Conservation (phyloP, 2,888 invertebrate species). For the Xylocampa areola region DNA sequence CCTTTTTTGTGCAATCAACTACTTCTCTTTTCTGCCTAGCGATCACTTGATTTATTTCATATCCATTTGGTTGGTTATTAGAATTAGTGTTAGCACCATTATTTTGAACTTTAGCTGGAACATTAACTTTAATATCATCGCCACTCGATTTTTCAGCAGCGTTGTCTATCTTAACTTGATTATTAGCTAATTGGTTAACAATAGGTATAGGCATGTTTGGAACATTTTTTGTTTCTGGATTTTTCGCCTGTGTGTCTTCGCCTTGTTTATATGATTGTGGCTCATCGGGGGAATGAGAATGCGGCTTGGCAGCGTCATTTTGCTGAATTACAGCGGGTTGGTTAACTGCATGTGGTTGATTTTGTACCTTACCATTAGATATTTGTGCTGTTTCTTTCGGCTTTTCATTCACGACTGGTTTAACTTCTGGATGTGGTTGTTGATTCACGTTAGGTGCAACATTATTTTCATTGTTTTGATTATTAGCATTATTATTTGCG, state of each 20-base stretch:
- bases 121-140: slow-evolving; percentile 50
- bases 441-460: slow-evolving; percentile 1
- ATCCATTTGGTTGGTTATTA: slow-evolving; percentile 38
- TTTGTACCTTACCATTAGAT: slow-evolving; percentile 23
- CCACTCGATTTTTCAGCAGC: slow-evolving; percentile 14
- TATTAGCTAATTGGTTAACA: slow-evolving; percentile 62
- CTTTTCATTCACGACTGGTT: slow-evolving; percentile 24
- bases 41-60: slow-evolving; percentile 31
- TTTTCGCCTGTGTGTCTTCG: slow-evolving; percentile 69
- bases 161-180: slow-evolving; percentile 39
- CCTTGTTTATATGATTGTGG: slow-evolving; percentile 82
- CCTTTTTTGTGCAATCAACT: slow-evolving; percentile 75
- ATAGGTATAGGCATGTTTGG: slow-evolving; percentile 74
- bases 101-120: slow-evolving; percentile 35
- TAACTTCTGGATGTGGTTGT: slow-evolving; percentile 20
- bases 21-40: slow-evolving; percentile 78
- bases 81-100: slow-evolving; percentile 36
- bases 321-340: slow-evolving; percentile 10
- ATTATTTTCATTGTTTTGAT: slow-evolving; percentile 23
- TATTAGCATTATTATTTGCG: slow-evolving; percentile 4
- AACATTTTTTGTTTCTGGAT: slow-evolving; percentile 41
- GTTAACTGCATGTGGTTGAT: slow-evolving; percentile 10
- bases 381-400: slow-evolving; percentile 20
- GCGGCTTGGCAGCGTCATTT: slow-evolving; percentile 48
- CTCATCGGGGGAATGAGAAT: slow-evolving; percentile 78